Percentiles rank a stretch among this genome's conserved stretches.
Evolutionary conservation across 1,140 invertebrate species (phyloP).

Genomic region (Dryas iulia): DNA sequence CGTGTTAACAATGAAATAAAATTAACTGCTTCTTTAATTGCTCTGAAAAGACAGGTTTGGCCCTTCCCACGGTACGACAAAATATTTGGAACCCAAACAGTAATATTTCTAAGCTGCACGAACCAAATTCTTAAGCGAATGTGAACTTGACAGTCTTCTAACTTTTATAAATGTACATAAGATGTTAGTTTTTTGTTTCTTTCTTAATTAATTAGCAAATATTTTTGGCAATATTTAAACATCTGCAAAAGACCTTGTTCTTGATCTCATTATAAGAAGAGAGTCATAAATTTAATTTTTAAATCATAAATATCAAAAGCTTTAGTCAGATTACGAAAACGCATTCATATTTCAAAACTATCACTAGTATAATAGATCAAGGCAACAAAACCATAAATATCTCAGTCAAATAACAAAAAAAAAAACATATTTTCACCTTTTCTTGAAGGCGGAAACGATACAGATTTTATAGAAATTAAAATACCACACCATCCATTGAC

Average conservation of each 20-base stretch:
- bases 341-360: too few relatives aligned
- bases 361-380: not conserved
- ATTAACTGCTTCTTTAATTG: slow-evolving; percentile 44
- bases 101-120: slow-evolving; percentile 20
- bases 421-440: not conserved
- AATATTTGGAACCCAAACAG: slow-evolving; percentile 35
- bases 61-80: slow-evolving; percentile 44
- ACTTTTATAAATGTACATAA: not conserved
- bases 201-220: not conserved
- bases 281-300: too few relatives aligned
- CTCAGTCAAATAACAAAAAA: not conserved
- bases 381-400: not conserved
- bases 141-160: not conserved
- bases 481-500: slow-evolving; percentile 34
- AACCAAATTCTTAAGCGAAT: not conserved
- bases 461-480: slow-evolving; percentile 34
- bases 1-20: slow-evolving; percentile 49
- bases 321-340: too few relatives aligned
- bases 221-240: too few relatives aligned
- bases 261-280: too few relatives aligned
- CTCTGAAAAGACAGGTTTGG: slow-evolving; percentile 32
- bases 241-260: too few relatives aligned
- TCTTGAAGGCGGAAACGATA: slow-evolving; percentile 17
- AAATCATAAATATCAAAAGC: too few relatives aligned
- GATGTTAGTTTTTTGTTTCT: not conserved